These are phyloP conservation scores for Drosophila prosaltans DNA, from an alignment of 1,140 invertebrate genomes.

Conservation along the genomic window DNA sequence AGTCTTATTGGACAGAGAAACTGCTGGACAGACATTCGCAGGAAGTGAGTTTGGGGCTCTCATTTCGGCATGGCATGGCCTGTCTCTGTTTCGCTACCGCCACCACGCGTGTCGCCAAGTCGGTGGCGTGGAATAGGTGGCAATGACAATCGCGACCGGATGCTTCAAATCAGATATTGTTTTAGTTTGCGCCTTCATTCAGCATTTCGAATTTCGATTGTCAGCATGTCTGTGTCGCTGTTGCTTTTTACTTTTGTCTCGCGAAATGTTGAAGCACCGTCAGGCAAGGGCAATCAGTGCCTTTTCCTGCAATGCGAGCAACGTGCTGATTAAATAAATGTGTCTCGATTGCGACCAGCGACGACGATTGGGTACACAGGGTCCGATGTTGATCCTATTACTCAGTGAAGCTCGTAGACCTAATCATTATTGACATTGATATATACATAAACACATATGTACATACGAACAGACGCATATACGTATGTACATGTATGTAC, in stretches of 20 bases:
- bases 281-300: conserved; percentile 48
- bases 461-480: too few relatives aligned
- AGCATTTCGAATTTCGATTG: conserved; percentile 79
- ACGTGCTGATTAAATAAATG: conserved; percentile 75
- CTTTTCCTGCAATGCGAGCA: conserved; percentile 65
- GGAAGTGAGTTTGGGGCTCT: conserved; percentile 70
- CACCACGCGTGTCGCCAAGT: conserved; percentile 46
- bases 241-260: conserved; percentile 58
- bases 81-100: conserved; percentile 29
- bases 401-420: conserved; percentile 68
- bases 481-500: too few relatives aligned
- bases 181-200: conserved; percentile 80
- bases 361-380: conserved; percentile 7
- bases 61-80: conserved; percentile 31
- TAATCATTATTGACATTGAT: conserved; percentile 64
- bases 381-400: conserved; percentile 29
- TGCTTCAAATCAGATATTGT: conserved; percentile 82
- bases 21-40: conserved; percentile 52
- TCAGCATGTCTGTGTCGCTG: conserved; percentile 73
- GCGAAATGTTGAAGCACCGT: conserved; percentile 60
- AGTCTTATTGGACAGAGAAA: conserved; percentile 31
- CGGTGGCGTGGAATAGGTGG: conserved; percentile 71
- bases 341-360: conserved; percentile 58
- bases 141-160: conserved; percentile 81
- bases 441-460: background rate